These are phyloP conservation scores for Drosophila greeni DNA, from an alignment of 2,888 invertebrate species.

Conservation along the genomic window DNA sequence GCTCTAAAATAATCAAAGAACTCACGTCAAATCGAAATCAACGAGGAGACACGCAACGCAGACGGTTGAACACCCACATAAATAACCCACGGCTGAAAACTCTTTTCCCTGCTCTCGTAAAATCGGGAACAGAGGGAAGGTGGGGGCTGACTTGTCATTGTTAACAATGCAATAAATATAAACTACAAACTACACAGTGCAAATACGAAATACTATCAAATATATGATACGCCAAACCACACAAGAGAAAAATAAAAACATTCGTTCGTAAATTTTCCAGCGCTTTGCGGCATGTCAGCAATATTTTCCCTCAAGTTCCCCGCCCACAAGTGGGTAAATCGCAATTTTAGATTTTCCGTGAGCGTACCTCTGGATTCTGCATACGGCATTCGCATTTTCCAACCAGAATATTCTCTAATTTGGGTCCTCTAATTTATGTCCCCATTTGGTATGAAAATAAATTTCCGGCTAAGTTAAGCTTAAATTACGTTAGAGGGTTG, in stretches of 20 bases:
- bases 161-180: slow-evolving; percentile 38
- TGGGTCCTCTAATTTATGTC: slow-evolving; percentile 5
- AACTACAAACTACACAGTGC: slow-evolving; percentile 26
- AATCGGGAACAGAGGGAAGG: not conserved
- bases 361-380: slow-evolving; percentile 5
- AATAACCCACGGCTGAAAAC: slow-evolving; percentile 6
- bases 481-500: not conserved
- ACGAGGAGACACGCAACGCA: slow-evolving; percentile 18
- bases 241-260: not conserved
- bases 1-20: slow-evolving; percentile 54
- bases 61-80: slow-evolving; percentile 2
- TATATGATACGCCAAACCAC: slow-evolving; percentile 3
- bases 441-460: slow-evolving; percentile 4
- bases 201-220: slow-evolving; percentile 16
- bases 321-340: slow-evolving; percentile 11
- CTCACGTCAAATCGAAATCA: slow-evolving; percentile 36
- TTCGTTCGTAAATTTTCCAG: slow-evolving; percentile 22
- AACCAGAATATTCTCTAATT: not conserved
- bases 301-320: slow-evolving; percentile 14
- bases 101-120: not conserved
- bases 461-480: not conserved
- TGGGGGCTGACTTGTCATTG: slow-evolving; percentile 26
- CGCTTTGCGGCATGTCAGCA: slow-evolving; percentile 25
- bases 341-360: not conserved
- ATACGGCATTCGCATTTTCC: slow-evolving; percentile 4